Evolutionary conservation across 92 coral and sea anemone species (phyloP), one percentile per base, ranked within the genome.

Genomic region (Pocillopora grandis): DNA sequence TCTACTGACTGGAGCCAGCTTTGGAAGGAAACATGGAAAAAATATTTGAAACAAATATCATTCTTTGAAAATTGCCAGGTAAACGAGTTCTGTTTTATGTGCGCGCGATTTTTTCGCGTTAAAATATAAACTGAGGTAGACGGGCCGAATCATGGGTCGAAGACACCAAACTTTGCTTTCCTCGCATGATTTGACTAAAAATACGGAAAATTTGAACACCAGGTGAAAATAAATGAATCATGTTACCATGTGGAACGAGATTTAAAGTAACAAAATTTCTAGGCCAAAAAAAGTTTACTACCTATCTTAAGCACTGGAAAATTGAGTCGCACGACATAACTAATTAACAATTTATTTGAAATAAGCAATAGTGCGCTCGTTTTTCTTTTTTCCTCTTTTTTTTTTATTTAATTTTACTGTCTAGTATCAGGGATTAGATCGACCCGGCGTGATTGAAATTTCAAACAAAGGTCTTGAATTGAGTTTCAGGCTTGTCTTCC

Each of bases 331-430:
- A n/a, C 85, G 85, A 60, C 61, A 61, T 20, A 81, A 42, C 85
- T 81, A 19, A 81, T 81, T 81, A 81, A 81, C 70, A 81, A 81
- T 81, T 81, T 37, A 81, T 81, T 81, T 71, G 49, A 59, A 17
- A 14, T 20, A 21, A 61, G 75, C 35, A 60, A 71, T 71, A 71
- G 59, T 81, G 19, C 5, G 76, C 37, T 81, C 42, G 77, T 60
- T 71, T 20, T 48, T 60, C 11, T 78, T 58, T 27, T 56, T 16
- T 19, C 66, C 35, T 21, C 21, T 14, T n/a, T 35, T 13, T 2
- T 27, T 15, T 27, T 4, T 12, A 15, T 76, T 37, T 37, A 76
- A 37, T 27, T 18, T 61, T 2, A 31, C 12, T 9, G 61, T 81
- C 35, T 37, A 18, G 20, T 12, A 71, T 12, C 12, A 9, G 19